phyloP scores from a whole-genome alignment of 2,113 vertebrate genomes.

The Oxyruncus cristatus region DNA sequence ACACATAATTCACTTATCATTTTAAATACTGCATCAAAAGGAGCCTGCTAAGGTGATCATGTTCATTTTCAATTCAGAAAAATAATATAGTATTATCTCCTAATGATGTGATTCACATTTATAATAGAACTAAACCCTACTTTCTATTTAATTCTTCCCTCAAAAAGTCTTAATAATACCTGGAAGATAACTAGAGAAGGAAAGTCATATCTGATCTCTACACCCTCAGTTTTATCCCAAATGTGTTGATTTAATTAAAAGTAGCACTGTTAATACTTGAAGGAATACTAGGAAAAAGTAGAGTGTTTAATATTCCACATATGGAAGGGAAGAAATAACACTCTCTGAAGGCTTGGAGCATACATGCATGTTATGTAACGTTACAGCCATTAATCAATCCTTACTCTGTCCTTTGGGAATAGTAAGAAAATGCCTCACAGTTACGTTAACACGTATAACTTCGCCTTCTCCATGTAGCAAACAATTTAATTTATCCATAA shows the following conservation, averaged over 20 bases:
- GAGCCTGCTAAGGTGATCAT: slow-evolving; percentile 47
- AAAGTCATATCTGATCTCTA: slow-evolving; percentile 17
- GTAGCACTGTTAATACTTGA: background rate
- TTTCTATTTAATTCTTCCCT: slow-evolving; percentile 29
- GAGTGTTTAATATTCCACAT: background rate
- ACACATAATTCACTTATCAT: background rate
- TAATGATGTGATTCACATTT: slow-evolving; percentile 49
- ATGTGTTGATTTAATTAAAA: slow-evolving; percentile 52
- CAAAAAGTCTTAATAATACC: slow-evolving; percentile 18
- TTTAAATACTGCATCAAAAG: slow-evolving; percentile 64
- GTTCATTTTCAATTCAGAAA: slow-evolving; percentile 67
- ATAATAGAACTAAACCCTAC: slow-evolving; percentile 50
- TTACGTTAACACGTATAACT: background rate
- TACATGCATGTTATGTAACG: background rate
- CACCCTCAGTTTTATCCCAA: background rate
- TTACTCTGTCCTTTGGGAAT: background rate
- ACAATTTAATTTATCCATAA: background rate
- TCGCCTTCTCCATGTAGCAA: background rate
- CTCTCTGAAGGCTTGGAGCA: background rate
- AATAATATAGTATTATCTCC: slow-evolving; percentile 65
- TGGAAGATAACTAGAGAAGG: background rate
- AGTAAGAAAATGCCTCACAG: background rate
- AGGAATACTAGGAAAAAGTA: background rate
- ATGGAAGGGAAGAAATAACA: background rate
- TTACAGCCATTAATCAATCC: background rate